phyloP scores from a whole-genome alignment of 2,113 vertebrate genomes.

The Hydrolagus affinis region DNA sequence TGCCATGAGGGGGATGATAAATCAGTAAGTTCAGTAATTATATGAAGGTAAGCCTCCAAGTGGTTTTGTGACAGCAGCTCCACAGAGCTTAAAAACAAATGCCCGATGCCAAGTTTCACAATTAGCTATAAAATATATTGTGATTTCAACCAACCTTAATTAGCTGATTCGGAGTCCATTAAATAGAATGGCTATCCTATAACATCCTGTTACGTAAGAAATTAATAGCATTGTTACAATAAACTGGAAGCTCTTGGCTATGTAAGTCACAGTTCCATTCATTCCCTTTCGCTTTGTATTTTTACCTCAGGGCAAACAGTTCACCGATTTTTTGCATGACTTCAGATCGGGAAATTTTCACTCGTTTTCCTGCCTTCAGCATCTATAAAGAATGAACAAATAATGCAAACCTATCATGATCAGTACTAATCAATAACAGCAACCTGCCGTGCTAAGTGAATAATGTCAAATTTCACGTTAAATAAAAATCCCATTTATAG shows the following conservation, averaged over 20 bases:
- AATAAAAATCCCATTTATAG: background rate
- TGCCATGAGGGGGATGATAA: no score
- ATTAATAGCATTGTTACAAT: background rate
- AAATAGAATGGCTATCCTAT: no score
- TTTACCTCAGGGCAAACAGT: slow-evolving; percentile 82
- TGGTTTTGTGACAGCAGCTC: no score
- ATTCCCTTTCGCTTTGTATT: background rate
- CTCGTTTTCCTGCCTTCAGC: slow-evolving; percentile 75
- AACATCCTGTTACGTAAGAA: no score
- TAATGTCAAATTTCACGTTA: background rate
- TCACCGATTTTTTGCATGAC: slow-evolving; percentile 97
- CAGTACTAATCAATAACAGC: background rate
- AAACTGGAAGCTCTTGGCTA: background rate
- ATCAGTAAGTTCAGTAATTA: no score
- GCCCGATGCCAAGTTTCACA: no score
- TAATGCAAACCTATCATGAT: background rate
- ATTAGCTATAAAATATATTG: background rate
- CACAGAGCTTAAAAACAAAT: no score
- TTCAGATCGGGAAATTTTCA: slow-evolving; percentile 87
- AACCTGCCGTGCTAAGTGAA: background rate
- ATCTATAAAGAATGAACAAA: slow-evolving; percentile 52
- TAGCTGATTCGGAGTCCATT: background rate
- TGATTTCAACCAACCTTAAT: background rate
- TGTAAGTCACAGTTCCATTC: no score
- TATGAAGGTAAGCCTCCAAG: no score